Conservation (phyloP, 2,888 invertebrate species). For the Glaucopsyche alexis region DNA sequence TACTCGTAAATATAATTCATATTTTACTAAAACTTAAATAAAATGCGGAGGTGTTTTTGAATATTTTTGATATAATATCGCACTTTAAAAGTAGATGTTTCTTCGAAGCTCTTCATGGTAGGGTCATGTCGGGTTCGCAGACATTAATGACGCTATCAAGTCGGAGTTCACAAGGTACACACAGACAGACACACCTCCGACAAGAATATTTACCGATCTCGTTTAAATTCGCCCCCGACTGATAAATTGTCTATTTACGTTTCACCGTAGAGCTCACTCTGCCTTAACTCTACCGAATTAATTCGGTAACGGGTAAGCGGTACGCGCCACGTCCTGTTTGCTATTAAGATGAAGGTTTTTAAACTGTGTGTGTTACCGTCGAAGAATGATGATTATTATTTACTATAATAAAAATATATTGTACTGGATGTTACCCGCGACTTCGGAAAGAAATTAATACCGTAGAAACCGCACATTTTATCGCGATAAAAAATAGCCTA, state of each 20-base stretch:
- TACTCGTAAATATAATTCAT: too few relatives aligned
- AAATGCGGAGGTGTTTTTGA: too few relatives aligned
- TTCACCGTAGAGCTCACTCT: neutral
- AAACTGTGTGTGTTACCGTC: too few relatives aligned
- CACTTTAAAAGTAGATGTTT: neutral
- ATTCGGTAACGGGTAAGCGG: neutral
- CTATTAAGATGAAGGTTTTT: too few relatives aligned
- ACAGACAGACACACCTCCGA: neutral
- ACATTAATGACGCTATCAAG: neutral
- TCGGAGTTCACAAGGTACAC: constrained; percentile 30
- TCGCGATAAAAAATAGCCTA: too few relatives aligned
- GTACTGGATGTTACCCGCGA: too few relatives aligned
- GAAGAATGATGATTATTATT: too few relatives aligned
- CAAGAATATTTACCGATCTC: constrained; percentile 17
- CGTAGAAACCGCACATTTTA: too few relatives aligned
- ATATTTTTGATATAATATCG: neutral
- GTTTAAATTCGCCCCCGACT: constrained; percentile 10
- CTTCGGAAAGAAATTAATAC: too few relatives aligned
- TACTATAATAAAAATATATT: too few relatives aligned
- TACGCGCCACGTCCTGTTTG: too few relatives aligned
- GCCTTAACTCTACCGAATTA: neutral
- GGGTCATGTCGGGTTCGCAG: neutral
- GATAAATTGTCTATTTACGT: constrained; percentile 15
- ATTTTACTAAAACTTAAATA: too few relatives aligned
- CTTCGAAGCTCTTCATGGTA: neutral